Evolutionary conservation across 2,888 invertebrate species (phyloP).

Genomic region (Synergus laeviventris): DNA sequence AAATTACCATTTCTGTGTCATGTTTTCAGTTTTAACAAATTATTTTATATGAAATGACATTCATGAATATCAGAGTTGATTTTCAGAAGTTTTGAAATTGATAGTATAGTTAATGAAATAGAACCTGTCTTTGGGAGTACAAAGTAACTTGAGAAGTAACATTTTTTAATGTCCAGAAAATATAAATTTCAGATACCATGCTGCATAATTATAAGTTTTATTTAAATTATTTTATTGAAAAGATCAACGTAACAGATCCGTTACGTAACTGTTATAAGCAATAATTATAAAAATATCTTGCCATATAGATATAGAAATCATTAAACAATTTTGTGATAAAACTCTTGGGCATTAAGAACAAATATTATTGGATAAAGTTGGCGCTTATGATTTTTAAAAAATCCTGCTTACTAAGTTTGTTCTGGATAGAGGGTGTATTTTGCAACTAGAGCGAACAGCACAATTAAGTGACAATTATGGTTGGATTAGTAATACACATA

Average conservation of each 20-base stretch:
- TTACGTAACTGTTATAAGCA: not conserved
- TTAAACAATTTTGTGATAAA: too few species aligned
- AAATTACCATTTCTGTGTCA: not conserved
- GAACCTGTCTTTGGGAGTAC: too few species aligned
- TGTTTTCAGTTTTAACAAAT: not conserved
- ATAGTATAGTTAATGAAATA: too few species aligned
- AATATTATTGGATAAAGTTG: not conserved
- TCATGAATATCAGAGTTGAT: not conserved
- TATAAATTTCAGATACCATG: not conserved
- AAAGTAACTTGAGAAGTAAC: too few species aligned
- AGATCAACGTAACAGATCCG: not conserved
- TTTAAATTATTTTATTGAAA: too few species aligned
- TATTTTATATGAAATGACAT: not conserved
- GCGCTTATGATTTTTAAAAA: not conserved
- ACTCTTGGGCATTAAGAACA: not conserved
- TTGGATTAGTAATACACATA: slow-evolving; percentile 53
- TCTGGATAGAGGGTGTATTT: slow-evolving; percentile 18
- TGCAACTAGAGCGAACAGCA: slow-evolving; percentile 45
- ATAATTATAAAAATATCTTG: too few species aligned
- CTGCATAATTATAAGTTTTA: too few species aligned
- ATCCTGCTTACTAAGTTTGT: not conserved
- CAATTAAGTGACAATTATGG: slow-evolving; percentile 54
- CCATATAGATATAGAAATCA: too few species aligned
- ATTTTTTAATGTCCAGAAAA: too few species aligned
- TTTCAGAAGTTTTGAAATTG: not conserved